Evolutionary conservation across 2,888 invertebrate species (phyloP), one percentile per base, ranked within the genome.

Genomic region (Aspidiotus rigidus): DNA sequence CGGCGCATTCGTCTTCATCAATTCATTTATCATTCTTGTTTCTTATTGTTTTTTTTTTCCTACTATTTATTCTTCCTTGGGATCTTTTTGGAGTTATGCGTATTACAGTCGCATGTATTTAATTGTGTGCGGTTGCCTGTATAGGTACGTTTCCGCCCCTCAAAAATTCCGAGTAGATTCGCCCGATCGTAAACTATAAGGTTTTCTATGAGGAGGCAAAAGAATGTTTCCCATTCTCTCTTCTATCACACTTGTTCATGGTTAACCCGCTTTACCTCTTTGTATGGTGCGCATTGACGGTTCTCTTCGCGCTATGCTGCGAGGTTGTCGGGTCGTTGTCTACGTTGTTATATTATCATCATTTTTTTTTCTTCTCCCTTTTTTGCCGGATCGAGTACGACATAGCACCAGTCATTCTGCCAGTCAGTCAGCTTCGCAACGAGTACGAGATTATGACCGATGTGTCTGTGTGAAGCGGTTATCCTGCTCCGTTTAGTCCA

Each of bases 261-360:
- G 49, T 49, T 49, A 49, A 49, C 49, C 49, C 49, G 49, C 49
- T 49, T 49, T n/a, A n/a, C 49, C 3, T 2, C 49, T 49, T 49
- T n/a, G 49, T 49, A 13, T 49, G 49, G 49, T 6, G 49, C 49
- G 49, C 49, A 49, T 49, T 49, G 11, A 49, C 49, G 49, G 10
- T 49, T 49, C 49, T 2, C 28, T 28, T 28, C 28, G 28, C 28
- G 28, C 28, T 28, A 28, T 28, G 28, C 49, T 49, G 49, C 49
- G 49, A 49, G 49, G 49, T 49, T 49, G 49, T 49, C 49, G n/a
- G 49, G 49, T 49, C 49, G 49, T 49, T n/a, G 49, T 49, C 49
- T 49, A n/a, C 49, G 49, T 49, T 28, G 28, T 28, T 28, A 28
- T 28, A 28, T 28, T 28, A 28, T 28, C 28, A 28, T 28, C 28